Base-by-base conservation (phyloP, 2,113 vertebrate genomes). In the Loxodonta africana region DNA sequence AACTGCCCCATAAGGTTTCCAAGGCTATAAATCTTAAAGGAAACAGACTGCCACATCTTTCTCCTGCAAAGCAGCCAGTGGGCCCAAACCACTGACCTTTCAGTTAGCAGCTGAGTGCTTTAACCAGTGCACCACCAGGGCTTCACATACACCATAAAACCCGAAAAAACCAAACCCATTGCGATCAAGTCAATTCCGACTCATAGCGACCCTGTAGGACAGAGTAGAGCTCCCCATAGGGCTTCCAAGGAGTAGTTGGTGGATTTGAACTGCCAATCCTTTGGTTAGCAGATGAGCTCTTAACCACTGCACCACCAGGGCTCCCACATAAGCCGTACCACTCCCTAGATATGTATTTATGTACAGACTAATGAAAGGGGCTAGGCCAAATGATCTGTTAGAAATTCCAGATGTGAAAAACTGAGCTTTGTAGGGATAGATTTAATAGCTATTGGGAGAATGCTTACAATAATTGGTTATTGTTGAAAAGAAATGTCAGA, bases 301-400 rank as follows among this genome's bases (percentile, higher is more conserved):
- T 73, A 18, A 73, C 69, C 69, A n/a, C n/a, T 73, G 17, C 5
- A 2, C 33, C 33, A 73, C 33, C 17, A 73, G 69, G 33, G 69
- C 33, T 73, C 17, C 48, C 33, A 98, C 97, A 97, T 98, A 97
- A 96, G 96, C 93, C 98, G 98, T 97, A 76, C 97, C 71, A 85
- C 88, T 83, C 53, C 41, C 83, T 2, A 53, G 89, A 98, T 98
- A 97, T 98, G 97, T 98, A 96, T 98, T 97, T 98, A 96, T 65
- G 74, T 41, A 20, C 21, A 71, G 62, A 97, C 98, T 98, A 98
- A 98, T 98, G 95, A 94, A 98, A 98, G 88, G 97, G 98, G 96
- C 97, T 11, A 91, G 98, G 98, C 96, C 96, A 97, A 98, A 98
- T 98, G 95, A 98, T 97, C 95, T 97, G 93, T 97, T 98, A 98